Percentiles rank a stretch among this genome's conserved stretches.
Conservation (phyloP, 2,797 vertebrate species). For the Gymnocypris eckloni region DNA sequence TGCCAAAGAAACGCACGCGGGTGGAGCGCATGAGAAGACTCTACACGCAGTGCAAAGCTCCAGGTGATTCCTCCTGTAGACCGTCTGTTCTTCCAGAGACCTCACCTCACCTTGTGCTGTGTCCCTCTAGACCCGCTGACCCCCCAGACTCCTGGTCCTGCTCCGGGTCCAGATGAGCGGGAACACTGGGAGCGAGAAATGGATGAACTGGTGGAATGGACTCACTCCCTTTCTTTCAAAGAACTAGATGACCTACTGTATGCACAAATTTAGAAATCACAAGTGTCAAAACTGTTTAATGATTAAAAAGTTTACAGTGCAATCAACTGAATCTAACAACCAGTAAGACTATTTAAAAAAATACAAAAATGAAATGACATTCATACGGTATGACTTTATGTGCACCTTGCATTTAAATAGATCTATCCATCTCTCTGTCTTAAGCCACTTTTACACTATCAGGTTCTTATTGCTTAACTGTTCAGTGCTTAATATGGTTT, state of each 20-base stretch:
- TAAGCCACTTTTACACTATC: neutral
- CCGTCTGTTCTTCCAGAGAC: neutral
- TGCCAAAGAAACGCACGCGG: neutral
- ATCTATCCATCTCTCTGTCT: neutral
- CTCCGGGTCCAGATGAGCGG: neutral
- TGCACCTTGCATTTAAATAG: neutral
- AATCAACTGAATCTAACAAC: neutral
- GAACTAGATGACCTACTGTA: conserved; percentile 25
- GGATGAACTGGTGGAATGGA: conserved; percentile 52
- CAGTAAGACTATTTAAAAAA: neutral
- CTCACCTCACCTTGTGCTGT: neutral
- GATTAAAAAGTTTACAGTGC: neutral
- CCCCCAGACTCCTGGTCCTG: neutral
- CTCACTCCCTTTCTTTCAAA: conserved; percentile 40
- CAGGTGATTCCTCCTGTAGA: conserved; percentile 22
- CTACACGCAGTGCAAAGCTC: conserved; percentile 41
- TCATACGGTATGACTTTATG: neutral
- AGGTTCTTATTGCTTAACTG: neutral
- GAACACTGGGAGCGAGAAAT: conserved; percentile 52
- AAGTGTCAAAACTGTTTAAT: neutral
- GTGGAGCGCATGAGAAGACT: conserved; percentile 51
- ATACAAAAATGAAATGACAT: neutral
- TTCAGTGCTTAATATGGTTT: neutral
- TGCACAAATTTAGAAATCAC: neutral
- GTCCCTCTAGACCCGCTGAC: conserved; percentile 22